Evolutionary conservation across 2,113 vertebrate species (phyloP), one percentile per base, ranked within the genome.

Genomic region (Cyanistes caeruleus): DNA sequence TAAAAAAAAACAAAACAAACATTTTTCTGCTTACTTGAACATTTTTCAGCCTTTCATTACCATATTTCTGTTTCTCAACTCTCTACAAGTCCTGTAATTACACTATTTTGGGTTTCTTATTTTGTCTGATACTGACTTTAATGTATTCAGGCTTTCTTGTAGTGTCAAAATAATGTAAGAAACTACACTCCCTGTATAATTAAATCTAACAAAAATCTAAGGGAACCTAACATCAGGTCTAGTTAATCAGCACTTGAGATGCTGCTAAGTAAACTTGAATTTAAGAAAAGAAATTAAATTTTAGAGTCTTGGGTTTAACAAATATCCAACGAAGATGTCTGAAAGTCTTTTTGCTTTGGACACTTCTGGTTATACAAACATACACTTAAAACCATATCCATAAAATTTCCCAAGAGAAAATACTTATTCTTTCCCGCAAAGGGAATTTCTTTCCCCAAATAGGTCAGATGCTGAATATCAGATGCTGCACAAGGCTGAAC

Each of bases 171-270:
- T 62, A 74, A 77, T 49, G 24, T 43, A 95, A 81, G 60, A 79
- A 91, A 80, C 30, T 77, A 59, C 5, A 51, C 39, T 82, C 14
- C 39, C 48, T 74, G 22, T 43, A 58, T 93, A 97, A 97, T 87
- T 83, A 93, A 91, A 93, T 94, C 56, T 82, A 92, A 90, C 52
- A 95, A 68, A 84, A 93, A 88, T 80, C 65, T 69, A 84, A 62
- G 43, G 37, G n/a, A 85, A 78, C 13, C 65, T 67, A 70, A 69
- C 37, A 80, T 19, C 70, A 84, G 28, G 56, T 52, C 65, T 87
- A 89, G 35, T 53, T 80, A 93, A 95, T 92, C 56, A 91, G 55
- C 56, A 35, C 15, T 89, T 72, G 25, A 64, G 77, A 55, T 84
- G 31, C 52, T 92, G 59, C 20, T 92, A 93, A 65, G 8, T 89